Evolutionary conservation across 1,140 invertebrate species (phyloP).

Genomic region (Orchesella cincta): DNA sequence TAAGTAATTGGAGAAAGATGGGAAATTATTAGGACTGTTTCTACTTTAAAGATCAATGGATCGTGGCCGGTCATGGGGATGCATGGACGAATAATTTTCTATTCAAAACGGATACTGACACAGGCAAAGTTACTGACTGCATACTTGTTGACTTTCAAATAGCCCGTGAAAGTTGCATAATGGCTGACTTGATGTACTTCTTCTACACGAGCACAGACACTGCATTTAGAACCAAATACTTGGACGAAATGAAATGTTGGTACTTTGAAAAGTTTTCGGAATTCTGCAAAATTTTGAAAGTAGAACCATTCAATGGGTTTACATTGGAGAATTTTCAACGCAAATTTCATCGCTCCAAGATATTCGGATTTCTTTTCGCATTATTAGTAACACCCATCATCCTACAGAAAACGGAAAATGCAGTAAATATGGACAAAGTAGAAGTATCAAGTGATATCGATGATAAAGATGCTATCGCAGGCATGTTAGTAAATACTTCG

Average conservation of each 20-base stretch:
- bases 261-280: conserved; percentile 36
- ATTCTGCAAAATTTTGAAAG: conserved; percentile 22
- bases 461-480: not conserved
- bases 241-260: conserved; percentile 25
- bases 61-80: conserved; percentile 29
- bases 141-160: conserved; percentile 45
- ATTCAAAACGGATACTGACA: conserved; percentile 36
- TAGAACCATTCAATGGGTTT: conserved; percentile 30
- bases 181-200: conserved; percentile 40
- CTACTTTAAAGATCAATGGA: conserved; percentile 13
- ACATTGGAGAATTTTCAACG: conserved; percentile 25
- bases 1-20: too few relatives aligned
- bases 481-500: not conserved
- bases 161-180: conserved; percentile 33
- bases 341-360: conserved; percentile 31
- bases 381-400: conserved; percentile 36
- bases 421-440: conserved; percentile 29
- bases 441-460: not conserved
- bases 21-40: conserved; percentile 3
- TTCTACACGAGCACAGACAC: conserved; percentile 41
- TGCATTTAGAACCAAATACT: conserved; percentile 5
- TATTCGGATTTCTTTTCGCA: conserved; percentile 35
- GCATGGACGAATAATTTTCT: conserved; percentile 47
- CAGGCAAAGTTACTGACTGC: conserved; percentile 21
- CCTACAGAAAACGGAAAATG: conserved; percentile 30